These are phyloP conservation scores for Tholera decimalis DNA, from an alignment of 2,888 invertebrate species.

Conservation along the genomic window DNA sequence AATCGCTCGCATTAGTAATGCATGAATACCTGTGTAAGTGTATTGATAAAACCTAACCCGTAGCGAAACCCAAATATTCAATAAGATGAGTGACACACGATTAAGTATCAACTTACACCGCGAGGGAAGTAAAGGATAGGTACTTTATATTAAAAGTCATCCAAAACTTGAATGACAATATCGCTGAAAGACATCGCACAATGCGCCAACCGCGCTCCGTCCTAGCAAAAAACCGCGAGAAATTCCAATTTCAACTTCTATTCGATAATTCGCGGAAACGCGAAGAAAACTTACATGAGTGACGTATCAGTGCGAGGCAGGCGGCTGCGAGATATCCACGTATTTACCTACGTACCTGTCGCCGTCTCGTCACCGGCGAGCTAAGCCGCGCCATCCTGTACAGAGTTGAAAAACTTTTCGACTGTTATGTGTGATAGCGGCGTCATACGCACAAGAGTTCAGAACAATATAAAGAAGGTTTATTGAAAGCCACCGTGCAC, in stretches of 20 bases:
- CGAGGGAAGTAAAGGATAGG: slow-evolving; percentile 50
- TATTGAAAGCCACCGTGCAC: slow-evolving; percentile 52
- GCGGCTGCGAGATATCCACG: slow-evolving; percentile 75
- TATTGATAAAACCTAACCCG: slow-evolving; percentile 46
- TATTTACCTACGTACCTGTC: slow-evolving; percentile 76
- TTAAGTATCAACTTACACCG: slow-evolving; percentile 54
- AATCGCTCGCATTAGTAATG: slow-evolving; percentile 49
- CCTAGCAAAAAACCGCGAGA: slow-evolving; percentile 57
- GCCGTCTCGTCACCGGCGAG: slow-evolving; percentile 77
- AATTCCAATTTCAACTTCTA: slow-evolving; percentile 77
- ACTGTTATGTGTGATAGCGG: slow-evolving; percentile 81
- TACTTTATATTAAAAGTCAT: slow-evolving; percentile 58
- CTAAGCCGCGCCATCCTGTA: slow-evolving; percentile 78
- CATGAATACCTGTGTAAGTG: slow-evolving; percentile 39
- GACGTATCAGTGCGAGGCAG: slow-evolving; percentile 85
- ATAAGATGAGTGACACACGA: slow-evolving; percentile 62
- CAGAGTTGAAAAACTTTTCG: slow-evolving; percentile 84
- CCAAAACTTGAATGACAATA: slow-evolving; percentile 65
- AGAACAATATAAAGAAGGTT: slow-evolving; percentile 57
- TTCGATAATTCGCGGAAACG: slow-evolving; percentile 73
- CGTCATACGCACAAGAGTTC: slow-evolving; percentile 72
- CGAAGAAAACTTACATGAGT: slow-evolving; percentile 86
- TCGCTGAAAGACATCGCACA: slow-evolving; percentile 60
- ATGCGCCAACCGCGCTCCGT: slow-evolving; percentile 47
- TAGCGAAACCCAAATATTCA: slow-evolving; percentile 43